Percentiles rank a stretch among this genome's conserved stretches.
These are phyloP conservation scores for Macrotus californicus DNA, from an alignment of 2,113 vertebrate species.

Conservation along the genomic window DNA sequence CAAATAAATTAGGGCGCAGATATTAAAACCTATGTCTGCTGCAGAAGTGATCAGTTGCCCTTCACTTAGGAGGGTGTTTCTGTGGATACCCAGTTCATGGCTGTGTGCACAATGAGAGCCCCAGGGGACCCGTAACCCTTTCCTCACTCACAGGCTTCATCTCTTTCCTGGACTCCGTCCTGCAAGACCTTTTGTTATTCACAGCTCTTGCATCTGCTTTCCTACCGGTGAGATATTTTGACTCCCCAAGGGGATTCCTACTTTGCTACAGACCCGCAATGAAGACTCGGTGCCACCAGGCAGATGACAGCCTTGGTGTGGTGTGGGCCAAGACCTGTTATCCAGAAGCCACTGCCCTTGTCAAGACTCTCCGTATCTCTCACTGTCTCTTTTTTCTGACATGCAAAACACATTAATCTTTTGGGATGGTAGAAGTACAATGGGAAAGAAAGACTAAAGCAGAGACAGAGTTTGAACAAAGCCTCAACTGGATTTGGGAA, in stretches of 20 bases:
- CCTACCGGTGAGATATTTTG: background rate
- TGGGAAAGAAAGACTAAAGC: background rate
- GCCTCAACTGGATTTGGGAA: background rate
- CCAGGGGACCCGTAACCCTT: slow-evolving; percentile 41
- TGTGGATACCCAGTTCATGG: background rate
- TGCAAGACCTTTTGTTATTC: background rate
- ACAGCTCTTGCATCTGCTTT: background rate
- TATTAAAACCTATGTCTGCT: slow-evolving; percentile 48
- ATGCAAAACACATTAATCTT: background rate
- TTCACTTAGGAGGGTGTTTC: slow-evolving; percentile 11
- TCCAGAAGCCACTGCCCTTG: slow-evolving; percentile 6
- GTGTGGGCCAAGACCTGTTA: background rate
- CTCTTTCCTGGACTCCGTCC: background rate
- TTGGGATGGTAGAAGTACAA: background rate
- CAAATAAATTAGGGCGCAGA: slow-evolving; percentile 66
- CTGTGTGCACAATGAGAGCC: background rate
- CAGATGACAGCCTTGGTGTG: background rate
- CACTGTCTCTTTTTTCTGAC: background rate
- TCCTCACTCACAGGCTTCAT: slow-evolving; percentile 15
- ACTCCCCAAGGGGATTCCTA: background rate
- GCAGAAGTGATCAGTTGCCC: slow-evolving; percentile 43
- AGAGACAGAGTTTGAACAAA: background rate
- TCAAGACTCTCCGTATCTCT: background rate
- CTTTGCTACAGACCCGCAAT: background rate
- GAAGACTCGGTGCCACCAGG: background rate